Percentiles rank a stretch among this genome's conserved stretches.
These are phyloP conservation scores for Micrastur ruficollis DNA, from an alignment of 2,797 vertebrate genomes.

Conservation along the genomic window DNA sequence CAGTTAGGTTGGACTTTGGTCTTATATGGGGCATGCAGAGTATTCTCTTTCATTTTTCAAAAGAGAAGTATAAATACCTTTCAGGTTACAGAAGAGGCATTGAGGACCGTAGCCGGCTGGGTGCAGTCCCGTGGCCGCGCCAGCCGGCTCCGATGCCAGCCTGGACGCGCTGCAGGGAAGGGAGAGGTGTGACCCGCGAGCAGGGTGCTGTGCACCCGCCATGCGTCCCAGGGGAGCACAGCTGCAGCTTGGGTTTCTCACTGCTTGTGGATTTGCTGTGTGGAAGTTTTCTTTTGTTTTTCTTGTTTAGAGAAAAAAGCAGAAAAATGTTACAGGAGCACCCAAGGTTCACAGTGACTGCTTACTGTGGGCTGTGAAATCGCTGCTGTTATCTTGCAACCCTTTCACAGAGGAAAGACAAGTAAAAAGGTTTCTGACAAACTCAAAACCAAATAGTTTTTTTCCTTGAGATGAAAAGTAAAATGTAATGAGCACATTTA, in stretches of 20 bases:
- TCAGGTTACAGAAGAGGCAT: neutral
- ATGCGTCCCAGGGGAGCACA: neutral
- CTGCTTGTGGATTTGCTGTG: rapidly evolving
- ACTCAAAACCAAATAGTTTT: neutral
- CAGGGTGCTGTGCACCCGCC: neutral
- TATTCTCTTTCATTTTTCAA: conserved; percentile 4
- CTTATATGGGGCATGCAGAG: neutral
- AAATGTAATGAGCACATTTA: conserved; percentile 66
- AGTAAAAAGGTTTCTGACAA: conserved; percentile 15
- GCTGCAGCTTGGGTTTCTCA: neutral
- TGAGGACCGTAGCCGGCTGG: neutral
- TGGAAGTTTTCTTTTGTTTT: neutral
- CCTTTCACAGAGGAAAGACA: neutral
- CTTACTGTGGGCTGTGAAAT: neutral
- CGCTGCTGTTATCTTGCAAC: neutral
- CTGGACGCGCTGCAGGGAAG: too few relatives aligned
- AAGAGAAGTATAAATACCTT: neutral
- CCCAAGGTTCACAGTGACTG: neutral
- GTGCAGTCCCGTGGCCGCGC: too few relatives aligned
- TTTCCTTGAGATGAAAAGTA: conserved; percentile 60
- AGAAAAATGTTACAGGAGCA: neutral
- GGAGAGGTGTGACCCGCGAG: too few relatives aligned
- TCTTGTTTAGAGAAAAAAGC: neutral
- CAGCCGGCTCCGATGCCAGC: too few relatives aligned
- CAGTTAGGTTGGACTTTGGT: neutral